phyloP scores from a whole-genome alignment of 2,113 vertebrate species.

The Pelmatolapia mariae region DNA sequence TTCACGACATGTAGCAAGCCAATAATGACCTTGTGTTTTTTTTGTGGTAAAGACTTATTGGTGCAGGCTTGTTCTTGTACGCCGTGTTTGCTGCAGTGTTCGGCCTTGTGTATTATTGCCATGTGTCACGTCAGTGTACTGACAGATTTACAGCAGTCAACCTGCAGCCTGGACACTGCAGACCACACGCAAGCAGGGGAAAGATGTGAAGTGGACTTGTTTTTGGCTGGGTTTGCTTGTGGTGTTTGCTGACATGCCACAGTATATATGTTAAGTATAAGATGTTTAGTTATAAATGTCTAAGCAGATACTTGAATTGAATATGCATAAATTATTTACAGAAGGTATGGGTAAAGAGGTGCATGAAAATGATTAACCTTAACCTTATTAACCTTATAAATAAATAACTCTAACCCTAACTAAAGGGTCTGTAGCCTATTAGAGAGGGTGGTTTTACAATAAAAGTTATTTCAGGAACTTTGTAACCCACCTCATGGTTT shows the following conservation, averaged over 20 bases:
- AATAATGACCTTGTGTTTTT: neutral
- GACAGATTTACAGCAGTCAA: slow-evolving; percentile 34
- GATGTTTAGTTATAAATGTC: neutral
- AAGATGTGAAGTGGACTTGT: neutral
- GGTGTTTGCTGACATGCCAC: neutral
- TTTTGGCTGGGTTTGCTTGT: neutral
- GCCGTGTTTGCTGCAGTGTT: neutral
- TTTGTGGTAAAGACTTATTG: neutral
- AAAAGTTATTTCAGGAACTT: neutral
- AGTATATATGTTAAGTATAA: neutral
- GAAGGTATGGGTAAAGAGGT: neutral
- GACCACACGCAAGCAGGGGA: neutral
- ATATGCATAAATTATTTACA: neutral
- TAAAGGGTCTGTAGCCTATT: neutral
- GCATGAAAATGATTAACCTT: neutral
- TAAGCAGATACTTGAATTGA: neutral
- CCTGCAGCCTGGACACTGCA: slow-evolving; percentile 8
- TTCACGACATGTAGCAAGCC: neutral
- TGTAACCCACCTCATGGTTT: neutral
- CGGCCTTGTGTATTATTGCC: neutral
- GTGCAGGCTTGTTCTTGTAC: neutral
- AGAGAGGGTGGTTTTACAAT: neutral
- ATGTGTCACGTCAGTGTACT: slow-evolving; percentile 16
- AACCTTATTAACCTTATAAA: neutral
- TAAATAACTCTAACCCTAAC: neutral